A percentile compares a stretch with the other conserved stretches of the same genome.
Evolutionary conservation across 2,888 invertebrate species (phyloP).

Genomic region (Tetropium fuscum): DNA sequence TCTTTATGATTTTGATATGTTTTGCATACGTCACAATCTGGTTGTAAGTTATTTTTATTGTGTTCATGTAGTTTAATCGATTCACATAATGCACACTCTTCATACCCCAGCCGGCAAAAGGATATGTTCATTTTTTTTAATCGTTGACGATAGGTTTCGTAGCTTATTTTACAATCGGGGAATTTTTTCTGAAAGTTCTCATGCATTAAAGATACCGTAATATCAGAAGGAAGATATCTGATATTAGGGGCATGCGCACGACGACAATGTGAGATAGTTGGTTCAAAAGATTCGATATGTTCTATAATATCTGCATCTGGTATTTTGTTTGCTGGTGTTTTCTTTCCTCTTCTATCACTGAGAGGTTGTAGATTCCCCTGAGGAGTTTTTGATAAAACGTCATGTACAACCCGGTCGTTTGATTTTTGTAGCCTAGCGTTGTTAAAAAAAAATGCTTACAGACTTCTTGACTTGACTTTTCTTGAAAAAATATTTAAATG

Average conservation of each 20-base stretch:
- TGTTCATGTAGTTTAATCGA: too few relatives aligned
- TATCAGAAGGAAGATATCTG: slow-evolving; percentile 16
- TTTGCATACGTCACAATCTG: too few relatives aligned
- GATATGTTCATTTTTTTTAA: background rate
- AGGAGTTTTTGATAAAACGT: background rate
- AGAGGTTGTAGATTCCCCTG: background rate
- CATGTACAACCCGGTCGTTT: background rate
- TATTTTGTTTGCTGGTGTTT: background rate
- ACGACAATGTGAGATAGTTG: slow-evolving; percentile 5
- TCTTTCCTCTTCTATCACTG: background rate
- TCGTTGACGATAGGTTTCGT: slow-evolving; percentile 1
- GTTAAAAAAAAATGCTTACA: background rate
- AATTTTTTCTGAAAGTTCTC: background rate
- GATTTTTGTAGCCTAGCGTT: background rate
- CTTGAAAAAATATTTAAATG: background rate
- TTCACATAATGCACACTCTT: too few relatives aligned
- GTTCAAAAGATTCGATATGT: background rate
- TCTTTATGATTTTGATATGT: too few relatives aligned
- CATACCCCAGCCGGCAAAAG: background rate
- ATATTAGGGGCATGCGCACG: slow-evolving; percentile 3
- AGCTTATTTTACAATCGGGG: background rate
- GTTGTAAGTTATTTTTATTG: too few relatives aligned
- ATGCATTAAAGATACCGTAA: slow-evolving; percentile 9
- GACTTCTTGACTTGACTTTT: background rate
- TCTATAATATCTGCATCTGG: background rate